A percentile compares a stretch with the other conserved stretches of the same genome.
phyloP scores from a whole-genome alignment of 2,797 vertebrate genomes.

The Triplophysa yarkandensis region DNA sequence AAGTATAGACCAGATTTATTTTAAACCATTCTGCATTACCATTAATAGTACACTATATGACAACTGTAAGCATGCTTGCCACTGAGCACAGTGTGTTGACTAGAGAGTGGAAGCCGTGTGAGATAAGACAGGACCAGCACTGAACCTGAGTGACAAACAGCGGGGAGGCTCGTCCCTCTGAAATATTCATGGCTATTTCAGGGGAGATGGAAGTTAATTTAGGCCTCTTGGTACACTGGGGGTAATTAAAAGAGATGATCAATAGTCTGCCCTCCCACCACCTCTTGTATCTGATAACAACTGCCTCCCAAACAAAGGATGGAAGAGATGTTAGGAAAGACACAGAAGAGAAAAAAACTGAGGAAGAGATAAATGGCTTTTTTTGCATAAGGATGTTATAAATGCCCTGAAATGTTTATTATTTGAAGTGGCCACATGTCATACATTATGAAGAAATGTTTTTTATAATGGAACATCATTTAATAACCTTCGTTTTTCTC shows the following conservation, averaged over 20 bases:
- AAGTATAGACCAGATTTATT: neutral
- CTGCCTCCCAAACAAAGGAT: constrained; percentile 57
- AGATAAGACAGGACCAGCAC: constrained; percentile 75
- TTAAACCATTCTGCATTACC: constrained; percentile 3
- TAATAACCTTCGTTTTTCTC: too few relatives aligned
- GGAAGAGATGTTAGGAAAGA: constrained; percentile 34
- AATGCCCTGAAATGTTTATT: neutral
- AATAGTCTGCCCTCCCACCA: constrained; percentile 69
- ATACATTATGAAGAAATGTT: neutral
- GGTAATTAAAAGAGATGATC: constrained; percentile 88
- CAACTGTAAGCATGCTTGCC: constrained; percentile 23
- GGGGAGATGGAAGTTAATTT: constrained; percentile 81
- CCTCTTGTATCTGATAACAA: constrained; percentile 78
- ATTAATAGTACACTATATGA: neutral
- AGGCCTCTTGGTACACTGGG: constrained; percentile 78
- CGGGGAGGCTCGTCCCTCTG: constrained; percentile 70
- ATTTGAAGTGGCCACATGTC: neutral
- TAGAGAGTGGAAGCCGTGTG: constrained; percentile 23
- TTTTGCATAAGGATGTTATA: neutral
- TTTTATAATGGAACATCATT: too few relatives aligned
- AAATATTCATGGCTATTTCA: constrained; percentile 84
- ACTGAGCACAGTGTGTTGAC: constrained; percentile 24
- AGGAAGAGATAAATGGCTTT: constrained; percentile 2
- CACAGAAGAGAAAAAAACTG: constrained; percentile 12
- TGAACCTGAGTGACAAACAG: constrained; percentile 77